These are phyloP conservation scores for Palythoa heliodiscus DNA, from an alignment of 92 coral and sea anemone genomes.

Conservation along the genomic window DNA sequence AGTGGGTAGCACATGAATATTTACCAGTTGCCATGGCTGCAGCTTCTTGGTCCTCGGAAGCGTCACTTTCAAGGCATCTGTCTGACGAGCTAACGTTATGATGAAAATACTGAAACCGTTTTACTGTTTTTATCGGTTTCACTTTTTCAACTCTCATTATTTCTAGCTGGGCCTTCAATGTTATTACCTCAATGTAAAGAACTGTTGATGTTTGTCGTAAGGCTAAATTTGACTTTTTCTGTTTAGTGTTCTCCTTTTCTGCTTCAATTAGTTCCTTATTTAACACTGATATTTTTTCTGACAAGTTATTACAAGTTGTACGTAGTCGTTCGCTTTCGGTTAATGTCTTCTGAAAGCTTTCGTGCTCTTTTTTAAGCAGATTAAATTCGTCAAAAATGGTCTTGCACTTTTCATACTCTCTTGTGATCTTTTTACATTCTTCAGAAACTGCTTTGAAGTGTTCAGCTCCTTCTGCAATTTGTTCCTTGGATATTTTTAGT, in stretches of 20 bases:
- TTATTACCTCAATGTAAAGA: conserved; percentile 18
- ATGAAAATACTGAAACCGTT: neutral
- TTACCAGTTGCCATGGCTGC: neutral
- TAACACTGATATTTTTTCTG: neutral
- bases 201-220: conserved; percentile 7
- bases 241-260: neutral
- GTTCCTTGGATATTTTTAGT: neutral
- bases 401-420: conserved; percentile 16
- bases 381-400: neutral
- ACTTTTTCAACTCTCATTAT: neutral
- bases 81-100: neutral
- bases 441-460: neutral
- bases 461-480: conserved; percentile 16
- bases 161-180: conserved; percentile 1
- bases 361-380: conserved; percentile 4
- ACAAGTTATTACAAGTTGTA: neutral
- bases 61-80: neutral
- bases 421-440: conserved; percentile 13
- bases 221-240: neutral
- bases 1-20: neutral
- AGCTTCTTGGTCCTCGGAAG: neutral
- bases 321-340: neutral
- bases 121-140: neutral
- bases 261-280: neutral
- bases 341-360: neutral